Evolutionary conservation across 1,140 invertebrate species (phyloP).

Genomic region (Druon quercuslanigerum): DNA sequence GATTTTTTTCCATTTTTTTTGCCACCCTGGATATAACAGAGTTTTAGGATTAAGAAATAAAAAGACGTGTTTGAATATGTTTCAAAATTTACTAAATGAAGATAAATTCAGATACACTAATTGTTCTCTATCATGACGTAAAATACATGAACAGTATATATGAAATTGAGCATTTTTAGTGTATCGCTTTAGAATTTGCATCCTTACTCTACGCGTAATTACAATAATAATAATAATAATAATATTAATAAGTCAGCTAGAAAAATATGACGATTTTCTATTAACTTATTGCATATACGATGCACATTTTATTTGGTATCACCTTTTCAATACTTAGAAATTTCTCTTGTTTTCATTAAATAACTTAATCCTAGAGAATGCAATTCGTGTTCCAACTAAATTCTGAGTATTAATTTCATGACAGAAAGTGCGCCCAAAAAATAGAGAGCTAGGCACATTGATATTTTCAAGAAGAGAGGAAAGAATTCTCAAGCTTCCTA

Average conservation of each 20-base stretch:
- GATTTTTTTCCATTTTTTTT: too few species aligned
- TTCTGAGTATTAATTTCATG: slow-evolving; percentile 17
- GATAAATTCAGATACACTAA: neutral
- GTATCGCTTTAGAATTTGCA: neutral
- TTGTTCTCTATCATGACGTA: too few species aligned
- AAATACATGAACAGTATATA: too few species aligned
- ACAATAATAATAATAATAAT: slow-evolving; percentile 3
- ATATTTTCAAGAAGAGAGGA: slow-evolving; percentile 6
- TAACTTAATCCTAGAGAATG: slow-evolving; percentile 20
- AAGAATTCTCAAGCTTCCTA: neutral
- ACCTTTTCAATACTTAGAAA: slow-evolving; percentile 27
- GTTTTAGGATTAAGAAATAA: too few species aligned
- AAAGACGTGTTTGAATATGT: too few species aligned
- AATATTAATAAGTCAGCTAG: slow-evolving; percentile 2
- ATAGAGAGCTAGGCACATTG: too few species aligned
- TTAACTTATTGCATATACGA: slow-evolving; percentile 15
- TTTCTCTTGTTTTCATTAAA: slow-evolving; percentile 14
- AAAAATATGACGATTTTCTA: slow-evolving; percentile 22
- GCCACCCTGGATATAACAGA: too few species aligned
- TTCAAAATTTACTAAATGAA: too few species aligned
- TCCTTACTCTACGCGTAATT: neutral
- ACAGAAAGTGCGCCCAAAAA: neutral
- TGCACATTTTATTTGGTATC: slow-evolving; percentile 15
- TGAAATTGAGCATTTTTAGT: slow-evolving; percentile 21
- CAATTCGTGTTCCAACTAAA: neutral